Evolutionary conservation across 2,797 vertebrate genomes (phyloP).

Genomic region (Cheirogaleus major): DNA sequence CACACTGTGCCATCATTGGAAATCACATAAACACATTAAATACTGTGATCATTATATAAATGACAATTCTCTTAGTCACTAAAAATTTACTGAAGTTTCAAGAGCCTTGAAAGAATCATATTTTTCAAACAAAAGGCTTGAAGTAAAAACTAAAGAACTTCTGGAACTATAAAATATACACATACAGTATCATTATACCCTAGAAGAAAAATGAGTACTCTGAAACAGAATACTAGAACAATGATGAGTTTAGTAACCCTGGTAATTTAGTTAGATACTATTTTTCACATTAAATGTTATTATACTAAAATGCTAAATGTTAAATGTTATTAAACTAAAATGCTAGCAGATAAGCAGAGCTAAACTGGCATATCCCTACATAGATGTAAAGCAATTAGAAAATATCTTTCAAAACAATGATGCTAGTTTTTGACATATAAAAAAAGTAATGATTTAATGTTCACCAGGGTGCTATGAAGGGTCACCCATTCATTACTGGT

Average conservation of each 20-base stretch:
- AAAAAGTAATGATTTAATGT: background rate
- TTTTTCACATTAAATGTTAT: background rate
- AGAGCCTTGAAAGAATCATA: background rate
- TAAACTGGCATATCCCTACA: background rate
- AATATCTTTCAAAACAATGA: background rate
- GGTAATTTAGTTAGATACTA: background rate
- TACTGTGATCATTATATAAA: conserved; percentile 23
- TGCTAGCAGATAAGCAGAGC: background rate
- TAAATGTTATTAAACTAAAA: background rate
- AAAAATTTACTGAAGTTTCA: conserved; percentile 39
- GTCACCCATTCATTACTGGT: background rate
- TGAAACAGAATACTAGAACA: background rate
- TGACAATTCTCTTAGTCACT: conserved; percentile 9
- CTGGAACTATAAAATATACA: background rate
- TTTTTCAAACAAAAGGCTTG: conserved; percentile 4
- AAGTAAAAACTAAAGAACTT: background rate
- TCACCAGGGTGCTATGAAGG: background rate
- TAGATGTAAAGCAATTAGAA: background rate
- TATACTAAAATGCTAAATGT: background rate
- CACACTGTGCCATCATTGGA: background rate
- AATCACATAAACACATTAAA: conserved; percentile 12
- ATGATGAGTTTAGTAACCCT: background rate
- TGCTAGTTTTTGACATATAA: background rate
- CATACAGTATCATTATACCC: background rate
- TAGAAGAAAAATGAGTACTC: background rate